Percentiles rank a stretch among this genome's conserved stretches.
Evolutionary conservation across 2,113 vertebrate species (phyloP).

Genomic region (Grallaria varia): DNA sequence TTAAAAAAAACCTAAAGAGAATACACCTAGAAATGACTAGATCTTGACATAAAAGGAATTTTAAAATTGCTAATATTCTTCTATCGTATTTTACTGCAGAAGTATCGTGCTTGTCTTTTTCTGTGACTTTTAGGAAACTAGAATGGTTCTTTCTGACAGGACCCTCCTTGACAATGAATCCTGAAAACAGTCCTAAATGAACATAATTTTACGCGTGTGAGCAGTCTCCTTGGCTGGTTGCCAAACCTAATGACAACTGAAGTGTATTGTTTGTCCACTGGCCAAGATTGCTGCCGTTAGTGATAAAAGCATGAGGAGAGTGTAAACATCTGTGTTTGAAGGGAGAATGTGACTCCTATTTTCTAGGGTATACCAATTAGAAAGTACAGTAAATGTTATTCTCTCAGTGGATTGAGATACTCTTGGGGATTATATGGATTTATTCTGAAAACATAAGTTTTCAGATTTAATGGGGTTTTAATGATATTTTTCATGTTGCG

Average conservation of each 20-base stretch:
- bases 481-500: not conserved
- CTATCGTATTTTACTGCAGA: not conserved
- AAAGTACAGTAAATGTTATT: constrained; percentile 7
- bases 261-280: constrained; percentile 44
- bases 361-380: constrained; percentile 17
- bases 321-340: constrained; percentile 48
- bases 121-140: not conserved
- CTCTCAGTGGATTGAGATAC: not conserved
- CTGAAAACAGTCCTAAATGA: not conserved
- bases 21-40: not conserved
- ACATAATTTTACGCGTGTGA: not conserved
- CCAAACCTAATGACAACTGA: constrained; percentile 24
- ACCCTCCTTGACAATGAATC: not conserved
- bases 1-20: not conserved
- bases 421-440: not conserved
- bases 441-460: constrained; percentile 21
- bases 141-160: not conserved
- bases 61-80: not conserved
- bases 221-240: not conserved
- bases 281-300: constrained; percentile 51
- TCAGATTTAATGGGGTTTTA: constrained; percentile 28
- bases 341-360: not conserved
- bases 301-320: constrained; percentile 35
- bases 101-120: not conserved
- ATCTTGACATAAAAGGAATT: not conserved